These are phyloP conservation scores for Pangasius larnaudii DNA, from an alignment of 2,797 vertebrate genomes.

Conservation along the genomic window DNA sequence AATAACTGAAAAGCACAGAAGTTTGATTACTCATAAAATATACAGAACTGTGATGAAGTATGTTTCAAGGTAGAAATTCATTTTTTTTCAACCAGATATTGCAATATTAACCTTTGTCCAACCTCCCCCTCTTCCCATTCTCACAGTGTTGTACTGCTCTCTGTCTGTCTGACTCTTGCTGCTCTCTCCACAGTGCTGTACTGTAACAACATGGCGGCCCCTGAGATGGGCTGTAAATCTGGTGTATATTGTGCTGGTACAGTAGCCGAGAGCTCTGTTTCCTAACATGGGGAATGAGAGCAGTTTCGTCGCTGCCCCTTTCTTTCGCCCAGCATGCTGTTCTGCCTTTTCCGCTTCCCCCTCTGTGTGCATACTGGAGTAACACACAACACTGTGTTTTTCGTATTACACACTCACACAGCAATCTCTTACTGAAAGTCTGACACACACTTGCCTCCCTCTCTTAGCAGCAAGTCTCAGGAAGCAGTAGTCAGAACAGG, in stretches of 20 bases:
- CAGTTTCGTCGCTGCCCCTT: constrained; percentile 30
- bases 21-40: neutral
- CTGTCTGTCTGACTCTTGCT: constrained; percentile 35
- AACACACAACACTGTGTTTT: constrained; percentile 41
- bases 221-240: constrained; percentile 49
- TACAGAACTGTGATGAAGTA: constrained; percentile 4
- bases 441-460: constrained; percentile 59
- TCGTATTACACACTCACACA: constrained; percentile 54
- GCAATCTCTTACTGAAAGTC: constrained; percentile 56
- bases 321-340: constrained; percentile 33
- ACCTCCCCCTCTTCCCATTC: neutral
- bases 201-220: constrained; percentile 40
- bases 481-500: constrained; percentile 55
- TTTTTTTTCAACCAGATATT: constrained; percentile 9
- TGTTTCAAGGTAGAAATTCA: neutral
- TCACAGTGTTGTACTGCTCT: neutral
- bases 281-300: constrained; percentile 28
- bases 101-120: constrained; percentile 6
- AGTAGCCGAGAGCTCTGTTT: constrained; percentile 34
- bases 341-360: constrained; percentile 32
- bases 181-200: constrained; percentile 33
- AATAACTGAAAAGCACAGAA: constrained; percentile 2
- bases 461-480: constrained; percentile 41
- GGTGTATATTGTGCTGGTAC: constrained; percentile 35
- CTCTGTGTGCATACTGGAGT: constrained; percentile 33